Percentiles rank a stretch among this genome's conserved stretches.
Evolutionary conservation across 2,113 vertebrate species (phyloP).

Genomic region (Cheilinus undulatus): DNA sequence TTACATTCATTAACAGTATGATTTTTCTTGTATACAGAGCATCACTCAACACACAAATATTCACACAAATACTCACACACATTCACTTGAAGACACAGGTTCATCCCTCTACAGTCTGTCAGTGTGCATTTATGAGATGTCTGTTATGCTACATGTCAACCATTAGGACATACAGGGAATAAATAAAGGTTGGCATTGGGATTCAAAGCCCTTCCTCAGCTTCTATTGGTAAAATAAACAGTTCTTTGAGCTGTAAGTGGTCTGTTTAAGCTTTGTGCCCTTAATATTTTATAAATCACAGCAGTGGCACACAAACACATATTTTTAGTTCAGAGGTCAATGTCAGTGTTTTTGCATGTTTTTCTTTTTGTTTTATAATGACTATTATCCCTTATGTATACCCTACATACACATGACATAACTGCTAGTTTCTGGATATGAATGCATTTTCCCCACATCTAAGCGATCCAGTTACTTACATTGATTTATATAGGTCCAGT

Average conservation of each 20-base stretch:
- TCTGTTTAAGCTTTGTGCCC: conserved; percentile 27
- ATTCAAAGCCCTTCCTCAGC: conserved; percentile 32
- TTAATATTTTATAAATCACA: conserved; percentile 45
- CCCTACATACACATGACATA: conserved; percentile 1
- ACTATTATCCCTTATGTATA: no score
- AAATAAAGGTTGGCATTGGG: conserved; percentile 63
- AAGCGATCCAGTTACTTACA: no score
- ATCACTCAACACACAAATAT: conserved; percentile 31
- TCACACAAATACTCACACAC: conserved; percentile 8
- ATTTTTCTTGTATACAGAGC: conserved; percentile 36
- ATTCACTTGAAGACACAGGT: conserved; percentile 40
- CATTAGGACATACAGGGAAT: conserved; percentile 56
- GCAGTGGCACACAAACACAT: conserved; percentile 50
- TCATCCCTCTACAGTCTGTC: conserved; percentile 38
- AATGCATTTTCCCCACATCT: conserved; percentile 1
- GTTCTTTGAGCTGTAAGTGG: conserved; percentile 47
- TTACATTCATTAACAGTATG: conserved; percentile 58
- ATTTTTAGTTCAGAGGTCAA: conserved; percentile 21
- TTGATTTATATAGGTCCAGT: neutral
- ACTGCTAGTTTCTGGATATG: neutral
- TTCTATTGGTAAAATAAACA: conserved; percentile 19
- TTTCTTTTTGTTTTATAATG: conserved; percentile 11
- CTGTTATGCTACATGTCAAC: conserved; percentile 49
- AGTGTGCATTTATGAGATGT: conserved; percentile 49
- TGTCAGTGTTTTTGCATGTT: conserved; percentile 34